Base-by-base conservation (phyloP, 2,113 vertebrate genomes). In the Zosterops lateralis region DNA sequence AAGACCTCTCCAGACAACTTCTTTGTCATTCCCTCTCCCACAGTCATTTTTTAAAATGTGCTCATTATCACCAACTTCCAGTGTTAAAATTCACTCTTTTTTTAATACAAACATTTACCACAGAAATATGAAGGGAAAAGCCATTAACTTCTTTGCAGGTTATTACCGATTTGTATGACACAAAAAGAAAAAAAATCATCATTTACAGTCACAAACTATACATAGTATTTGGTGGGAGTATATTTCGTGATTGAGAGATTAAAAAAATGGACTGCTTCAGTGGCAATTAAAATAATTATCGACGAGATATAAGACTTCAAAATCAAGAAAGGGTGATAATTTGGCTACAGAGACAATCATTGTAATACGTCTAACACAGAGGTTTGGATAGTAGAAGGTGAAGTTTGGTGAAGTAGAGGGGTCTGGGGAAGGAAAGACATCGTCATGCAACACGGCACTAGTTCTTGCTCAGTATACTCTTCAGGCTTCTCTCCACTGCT, bases 401-500 rank as follows among this genome's bases (percentile, higher is more conserved):
- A 48, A 48, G 47, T 48, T 48, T 65, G 86, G 91, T 87, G 65
- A 93, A 93, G 79, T 31, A 84, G 87, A 89, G 80, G 96, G 94
- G 75, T 80, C 34, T 74, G 68, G 91, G 95, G 79, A 93, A 92
- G 84, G 88, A 94, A 88, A 91, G 81, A 88, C 93, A 96, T 77
- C 6, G 6, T 97, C 98, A 98, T 98, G 98, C 98, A 98, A 96
- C 95, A 70, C 83, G 94, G 95, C 74, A 9, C 91, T 98, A 98
- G 97, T 98, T 99, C 98, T 99, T 98, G 96, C 97, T 99, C 94
- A 99, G 97, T 97, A 99, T 97, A 96, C 98, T 99, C 92, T 99
- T 98, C 93, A 99, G 97, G 97, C 99, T 99, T 96, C 99, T 98
- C 97, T 99, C 99, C 90, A 99, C 98, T 2, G 99, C 99, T 97